Percentiles rank a stretch among this genome's conserved stretches.
Evolutionary conservation across 2,797 vertebrate genomes (phyloP).

Genomic region (Gymnopithys bicolor): DNA sequence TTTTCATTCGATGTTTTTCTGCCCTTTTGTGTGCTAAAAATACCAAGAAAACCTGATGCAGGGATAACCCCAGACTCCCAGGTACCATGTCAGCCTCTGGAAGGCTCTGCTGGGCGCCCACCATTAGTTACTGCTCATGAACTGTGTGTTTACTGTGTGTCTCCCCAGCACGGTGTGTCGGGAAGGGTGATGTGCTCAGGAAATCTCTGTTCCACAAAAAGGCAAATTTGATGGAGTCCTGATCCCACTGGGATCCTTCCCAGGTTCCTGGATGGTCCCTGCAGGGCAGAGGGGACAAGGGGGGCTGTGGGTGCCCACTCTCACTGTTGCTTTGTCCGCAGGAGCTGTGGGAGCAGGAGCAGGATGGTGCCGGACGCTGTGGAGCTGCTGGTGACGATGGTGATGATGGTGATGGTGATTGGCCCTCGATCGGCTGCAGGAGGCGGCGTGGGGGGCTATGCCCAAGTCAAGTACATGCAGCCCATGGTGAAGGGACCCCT

Average conservation of each 20-base stretch:
- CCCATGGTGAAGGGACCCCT: slow-evolving; percentile 98
- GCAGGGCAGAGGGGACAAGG: accelerated
- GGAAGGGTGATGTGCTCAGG: accelerated
- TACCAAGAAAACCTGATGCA: accelerated
- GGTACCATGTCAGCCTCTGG: not conserved
- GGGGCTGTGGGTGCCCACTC: accelerated
- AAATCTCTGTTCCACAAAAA: not conserved
- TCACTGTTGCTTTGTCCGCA: not conserved
- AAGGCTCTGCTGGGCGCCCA: not conserved
- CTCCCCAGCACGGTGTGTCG: accelerated
- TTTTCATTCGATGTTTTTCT: not conserved
- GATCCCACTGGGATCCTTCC: accelerated
- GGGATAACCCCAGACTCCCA: not conserved
- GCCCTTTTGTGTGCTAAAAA: not conserved
- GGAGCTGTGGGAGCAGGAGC: slow-evolving; percentile 3
- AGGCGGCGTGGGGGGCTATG: slow-evolving; percentile 84
- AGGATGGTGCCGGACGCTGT: slow-evolving; percentile 54
- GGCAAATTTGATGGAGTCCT: accelerated
- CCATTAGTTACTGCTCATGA: not conserved
- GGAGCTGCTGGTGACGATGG: slow-evolving; percentile 44
- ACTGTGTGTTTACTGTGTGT: accelerated
- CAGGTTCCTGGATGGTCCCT: accelerated
- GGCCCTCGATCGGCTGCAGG: slow-evolving; percentile 64
- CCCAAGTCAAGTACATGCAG: slow-evolving; percentile 95
- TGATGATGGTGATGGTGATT: not conserved